A percentile compares a stretch with the other conserved stretches of the same genome.
Evolutionary conservation across 92 coral and sea anemone species (phyloP).

Genomic region (Bergia sp.): DNA sequence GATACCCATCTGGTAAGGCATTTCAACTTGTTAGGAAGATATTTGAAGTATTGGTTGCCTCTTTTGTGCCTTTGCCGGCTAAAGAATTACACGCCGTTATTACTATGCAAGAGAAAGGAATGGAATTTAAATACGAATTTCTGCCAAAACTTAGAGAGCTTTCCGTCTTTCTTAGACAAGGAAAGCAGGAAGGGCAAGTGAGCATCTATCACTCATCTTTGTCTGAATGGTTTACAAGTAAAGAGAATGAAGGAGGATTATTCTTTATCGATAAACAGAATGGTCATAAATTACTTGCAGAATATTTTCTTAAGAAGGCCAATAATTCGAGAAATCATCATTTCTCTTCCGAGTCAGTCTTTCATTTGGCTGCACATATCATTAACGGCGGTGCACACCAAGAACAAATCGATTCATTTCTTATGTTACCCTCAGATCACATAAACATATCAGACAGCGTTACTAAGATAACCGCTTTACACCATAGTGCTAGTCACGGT

Average conservation of each 20-base stretch:
- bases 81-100: constrained; percentile 54
- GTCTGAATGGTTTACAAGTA: constrained; percentile 63
- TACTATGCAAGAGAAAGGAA: constrained; percentile 25
- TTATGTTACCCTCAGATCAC: constrained; percentile 33
- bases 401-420: constrained; percentile 20
- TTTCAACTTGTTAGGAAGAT: constrained; percentile 48
- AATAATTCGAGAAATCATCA: neutral
- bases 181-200: constrained; percentile 31
- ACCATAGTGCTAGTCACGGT: constrained; percentile 32
- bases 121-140: constrained; percentile 52
- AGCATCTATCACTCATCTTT: constrained; percentile 57
- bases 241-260: constrained; percentile 42
- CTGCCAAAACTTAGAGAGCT: constrained; percentile 50
- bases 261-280: constrained; percentile 56
- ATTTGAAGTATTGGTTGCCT: constrained; percentile 63
- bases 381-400: constrained; percentile 44
- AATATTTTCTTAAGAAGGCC: neutral
- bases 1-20: constrained; percentile 13
- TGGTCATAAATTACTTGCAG: constrained; percentile 59
- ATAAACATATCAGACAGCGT: constrained; percentile 37
- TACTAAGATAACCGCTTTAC: constrained; percentile 51
- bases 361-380: constrained; percentile 48
- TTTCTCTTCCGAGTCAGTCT: constrained; percentile 2
- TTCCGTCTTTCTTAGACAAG: constrained; percentile 61
- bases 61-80: constrained; percentile 42